phyloP scores from a whole-genome alignment of 2,888 invertebrate species.

The Stictocephala bisonia region DNA sequence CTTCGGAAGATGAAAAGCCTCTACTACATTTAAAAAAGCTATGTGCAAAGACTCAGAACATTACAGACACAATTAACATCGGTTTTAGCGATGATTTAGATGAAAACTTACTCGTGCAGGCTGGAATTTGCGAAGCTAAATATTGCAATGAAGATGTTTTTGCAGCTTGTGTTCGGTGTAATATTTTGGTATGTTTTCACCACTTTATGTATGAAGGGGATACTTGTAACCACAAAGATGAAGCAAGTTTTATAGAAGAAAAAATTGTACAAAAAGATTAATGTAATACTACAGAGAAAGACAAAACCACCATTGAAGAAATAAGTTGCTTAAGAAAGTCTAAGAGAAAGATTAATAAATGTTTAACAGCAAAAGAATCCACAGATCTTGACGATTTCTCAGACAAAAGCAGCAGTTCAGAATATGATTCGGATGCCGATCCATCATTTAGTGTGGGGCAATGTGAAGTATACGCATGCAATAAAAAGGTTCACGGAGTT shows the following conservation, averaged over 20 bases:
- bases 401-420: background rate
- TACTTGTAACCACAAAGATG: background rate
- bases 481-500: background rate
- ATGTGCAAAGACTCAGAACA: background rate
- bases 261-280: no score
- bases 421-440: constrained; percentile 11
- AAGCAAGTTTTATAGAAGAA: background rate
- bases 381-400: background rate
- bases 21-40: background rate
- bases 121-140: background rate
- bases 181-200: background rate
- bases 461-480: background rate
- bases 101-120: background rate
- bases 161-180: background rate
- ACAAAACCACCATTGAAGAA: no score
- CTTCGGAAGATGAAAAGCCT: background rate
- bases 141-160: background rate
- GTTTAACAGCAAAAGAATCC: background rate
- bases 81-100: background rate
- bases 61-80: background rate
- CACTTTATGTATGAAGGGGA: constrained; percentile 1
- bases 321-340: no score
- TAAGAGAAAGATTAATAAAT: no score
- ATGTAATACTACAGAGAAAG: no score
- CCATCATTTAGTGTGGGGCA: background rate